Conservation (phyloP, 1,140 invertebrate genomes). For the Oryzaephilus surinamensis region DNA sequence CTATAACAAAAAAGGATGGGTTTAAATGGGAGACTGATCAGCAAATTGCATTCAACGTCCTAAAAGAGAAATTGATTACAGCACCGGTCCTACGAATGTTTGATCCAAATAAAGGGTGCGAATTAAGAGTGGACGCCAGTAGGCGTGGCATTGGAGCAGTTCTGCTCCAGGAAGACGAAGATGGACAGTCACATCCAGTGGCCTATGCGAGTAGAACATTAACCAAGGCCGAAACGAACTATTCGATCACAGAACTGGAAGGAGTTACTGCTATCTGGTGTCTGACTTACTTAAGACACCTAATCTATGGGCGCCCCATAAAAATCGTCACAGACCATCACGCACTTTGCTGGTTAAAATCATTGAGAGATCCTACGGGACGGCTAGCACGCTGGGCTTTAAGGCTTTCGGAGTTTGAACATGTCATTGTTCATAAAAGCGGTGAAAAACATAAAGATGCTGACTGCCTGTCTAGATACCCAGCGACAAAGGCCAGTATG, state of each 20-base stretch:
- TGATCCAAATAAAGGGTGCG: neutral
- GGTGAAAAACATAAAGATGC: constrained; percentile 24
- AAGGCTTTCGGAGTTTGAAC: constrained; percentile 19
- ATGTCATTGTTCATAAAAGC: constrained; percentile 19
- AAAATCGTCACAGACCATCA: constrained; percentile 32
- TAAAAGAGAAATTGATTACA: constrained; percentile 3
- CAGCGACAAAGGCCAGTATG: neutral
- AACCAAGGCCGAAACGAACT: neutral
- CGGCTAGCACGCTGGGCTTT: constrained; percentile 28
- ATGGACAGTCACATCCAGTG: too few relatives aligned
- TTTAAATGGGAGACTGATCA: neutral
- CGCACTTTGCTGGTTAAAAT: constrained; percentile 37
- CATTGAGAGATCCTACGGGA: constrained; percentile 29
- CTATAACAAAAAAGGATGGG: neutral
- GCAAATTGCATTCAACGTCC: constrained; percentile 3
- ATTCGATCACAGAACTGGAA: neutral
- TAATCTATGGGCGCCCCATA: neutral
- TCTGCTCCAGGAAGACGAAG: too few relatives aligned
- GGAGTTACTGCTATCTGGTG: neutral
- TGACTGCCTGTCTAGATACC: constrained; percentile 24
- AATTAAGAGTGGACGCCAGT: constrained; percentile 13
- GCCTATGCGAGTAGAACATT: neutral
- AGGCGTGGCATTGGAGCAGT: too few relatives aligned
- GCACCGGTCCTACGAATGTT: constrained; percentile 1
- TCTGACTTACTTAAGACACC: neutral